Base-by-base conservation (phyloP, 2,113 vertebrate genomes). In the Elgaria multicarinata region DNA sequence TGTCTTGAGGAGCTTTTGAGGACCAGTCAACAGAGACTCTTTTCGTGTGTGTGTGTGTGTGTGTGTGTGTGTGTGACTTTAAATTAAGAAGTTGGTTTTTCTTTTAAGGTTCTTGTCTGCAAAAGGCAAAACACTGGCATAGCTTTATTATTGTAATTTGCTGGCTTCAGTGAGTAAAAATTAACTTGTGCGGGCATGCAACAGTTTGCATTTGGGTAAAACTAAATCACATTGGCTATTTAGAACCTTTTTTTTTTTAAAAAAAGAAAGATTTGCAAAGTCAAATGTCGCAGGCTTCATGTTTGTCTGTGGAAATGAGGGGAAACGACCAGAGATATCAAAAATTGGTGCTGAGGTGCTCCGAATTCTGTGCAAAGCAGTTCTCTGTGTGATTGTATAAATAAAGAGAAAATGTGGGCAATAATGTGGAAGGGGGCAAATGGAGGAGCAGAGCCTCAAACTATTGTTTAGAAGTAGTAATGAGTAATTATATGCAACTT, bases 131-230 rank as follows among this genome's bases (percentile, higher is more conserved):
- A 2, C 22, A 26, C 4, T 91, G n/a, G 84, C 55, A 0, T 2
- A 91, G 74, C n/a, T 94, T 90, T 92, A 77, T 44, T 44, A 66
- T 44, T 85, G 33, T 55, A 74, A 55, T 53, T 53, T 81, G 46
- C 26, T 53, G 20, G 42, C 50, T 72, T 31, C 26, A 50, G 20
- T 72, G 86, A 14, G 33, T 69, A 55, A 42, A 82, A 84, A 67
- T 18, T 76, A 64, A 83, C 69, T 64, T 83, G 42, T 20, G 12
- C 64, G 42, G 64, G n/a, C 44, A 87, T 18, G 44, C 44, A 33
- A 82, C 62, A 50, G 53, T 88, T 88, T 80, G 67, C 36, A 88
- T 88, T 72, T 82, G 39, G 18, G 20, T 66, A 87, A 5, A 50
- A 78, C n/a, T 66, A 24, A 77, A 46, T 77, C 33, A 36, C 74